phyloP scores from a whole-genome alignment of 2,797 vertebrate genomes.

The Triplophysa bombifrons region DNA sequence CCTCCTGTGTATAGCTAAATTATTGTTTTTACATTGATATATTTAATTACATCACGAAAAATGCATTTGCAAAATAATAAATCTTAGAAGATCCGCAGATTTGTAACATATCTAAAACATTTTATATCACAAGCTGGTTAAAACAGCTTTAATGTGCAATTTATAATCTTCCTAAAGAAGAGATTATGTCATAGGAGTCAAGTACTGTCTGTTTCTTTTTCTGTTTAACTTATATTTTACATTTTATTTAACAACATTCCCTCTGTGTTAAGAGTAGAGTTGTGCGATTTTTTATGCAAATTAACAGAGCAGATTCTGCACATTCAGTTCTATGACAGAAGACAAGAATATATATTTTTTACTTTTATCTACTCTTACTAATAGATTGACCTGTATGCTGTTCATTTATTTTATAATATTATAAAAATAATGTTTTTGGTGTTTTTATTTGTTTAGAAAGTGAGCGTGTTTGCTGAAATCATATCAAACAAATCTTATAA shows the following conservation, averaged over 20 bases:
- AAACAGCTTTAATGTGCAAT: conserved; percentile 45
- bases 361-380: conserved; percentile 6
- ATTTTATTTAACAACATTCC: background rate
- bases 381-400: conserved; percentile 11
- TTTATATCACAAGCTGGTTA: conserved; percentile 43
- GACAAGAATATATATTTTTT: background rate
- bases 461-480: background rate
- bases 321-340: conserved; percentile 29
- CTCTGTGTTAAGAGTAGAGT: background rate
- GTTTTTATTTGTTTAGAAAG: background rate
- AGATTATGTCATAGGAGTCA: background rate
- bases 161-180: background rate
- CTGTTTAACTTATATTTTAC: background rate
- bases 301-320: background rate
- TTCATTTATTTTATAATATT: conserved; percentile 18
- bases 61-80: conserved; percentile 7
- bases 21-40: background rate
- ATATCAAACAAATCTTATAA: background rate
- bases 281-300: conserved; percentile 12
- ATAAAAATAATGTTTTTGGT: background rate
- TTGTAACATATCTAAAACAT: conserved; percentile 43
- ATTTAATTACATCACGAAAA: background rate
- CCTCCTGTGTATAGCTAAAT: conserved; percentile 16
- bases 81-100: conserved; percentile 33
- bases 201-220: conserved; percentile 1